Percentiles rank a stretch among this genome's conserved stretches.
These are phyloP conservation scores for Atlantisia rogersi DNA, from an alignment of 2,113 vertebrate species.

Conservation along the genomic window DNA sequence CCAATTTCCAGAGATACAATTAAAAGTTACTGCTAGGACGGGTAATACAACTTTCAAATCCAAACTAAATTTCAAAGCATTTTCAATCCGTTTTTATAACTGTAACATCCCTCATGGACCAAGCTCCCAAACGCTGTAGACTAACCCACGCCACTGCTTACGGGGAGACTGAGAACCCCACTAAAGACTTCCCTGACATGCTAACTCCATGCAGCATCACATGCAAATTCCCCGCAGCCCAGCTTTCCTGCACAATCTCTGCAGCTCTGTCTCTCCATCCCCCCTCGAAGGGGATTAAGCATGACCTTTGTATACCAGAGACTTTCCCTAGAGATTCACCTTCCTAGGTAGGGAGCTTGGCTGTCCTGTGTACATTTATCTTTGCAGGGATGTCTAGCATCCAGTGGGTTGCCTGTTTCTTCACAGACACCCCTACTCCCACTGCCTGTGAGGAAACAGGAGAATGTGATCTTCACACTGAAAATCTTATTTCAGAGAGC, in stretches of 20 bases:
- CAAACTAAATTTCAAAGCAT: slow-evolving; percentile 75
- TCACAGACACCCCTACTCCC: slow-evolving; percentile 9
- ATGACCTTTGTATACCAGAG: slow-evolving; percentile 16
- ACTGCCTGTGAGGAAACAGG: slow-evolving; percentile 27
- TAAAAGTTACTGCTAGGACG: slow-evolving; percentile 86
- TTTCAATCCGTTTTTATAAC: slow-evolving; percentile 62
- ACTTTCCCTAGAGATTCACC: neutral
- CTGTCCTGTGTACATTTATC: neutral
- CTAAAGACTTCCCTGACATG: slow-evolving; percentile 46
- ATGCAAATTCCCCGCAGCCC: slow-evolving; percentile 42
- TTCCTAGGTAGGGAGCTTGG: slow-evolving; percentile 43
- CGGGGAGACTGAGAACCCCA: slow-evolving; percentile 50
- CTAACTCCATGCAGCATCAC: slow-evolving; percentile 69
- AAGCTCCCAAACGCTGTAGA: slow-evolving; percentile 61
- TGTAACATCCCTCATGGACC: slow-evolving; percentile 72
- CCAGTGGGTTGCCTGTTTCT: slow-evolving; percentile 39
- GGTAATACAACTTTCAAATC: slow-evolving; percentile 77
- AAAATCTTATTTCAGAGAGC: neutral
- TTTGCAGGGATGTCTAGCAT: slow-evolving; percentile 17
- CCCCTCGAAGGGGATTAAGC: slow-evolving; percentile 28
- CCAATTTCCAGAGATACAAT: slow-evolving; percentile 87
- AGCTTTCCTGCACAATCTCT: slow-evolving; percentile 61
- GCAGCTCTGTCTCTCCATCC: slow-evolving; percentile 36
- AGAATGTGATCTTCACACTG: neutral
- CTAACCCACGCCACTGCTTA: slow-evolving; percentile 65